These are phyloP conservation scores for Plagodis dolabraria DNA, from an alignment of 2,888 invertebrate genomes.

Conservation along the genomic window DNA sequence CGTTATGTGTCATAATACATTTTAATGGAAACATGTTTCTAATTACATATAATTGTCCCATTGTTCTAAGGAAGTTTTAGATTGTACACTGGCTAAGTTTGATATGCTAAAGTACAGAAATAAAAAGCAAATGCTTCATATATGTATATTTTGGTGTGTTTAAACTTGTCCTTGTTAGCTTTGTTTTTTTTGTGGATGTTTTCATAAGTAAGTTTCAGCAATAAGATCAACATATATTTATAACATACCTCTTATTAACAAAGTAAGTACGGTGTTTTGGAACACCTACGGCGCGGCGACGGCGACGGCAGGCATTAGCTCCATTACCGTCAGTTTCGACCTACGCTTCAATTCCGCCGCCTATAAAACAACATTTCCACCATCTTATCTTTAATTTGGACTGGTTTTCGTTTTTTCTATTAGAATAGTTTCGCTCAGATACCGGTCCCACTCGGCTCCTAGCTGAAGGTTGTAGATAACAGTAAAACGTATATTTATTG, in stretches of 20 bases:
- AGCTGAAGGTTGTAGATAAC: constrained; percentile 64
- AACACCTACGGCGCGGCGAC: constrained; percentile 5
- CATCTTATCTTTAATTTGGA: constrained; percentile 45
- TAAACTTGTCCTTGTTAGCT: too few relatives aligned
- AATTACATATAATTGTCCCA: too few relatives aligned
- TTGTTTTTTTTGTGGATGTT: too few relatives aligned
- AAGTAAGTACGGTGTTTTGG: not conserved
- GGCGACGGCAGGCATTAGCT: constrained; percentile 12
- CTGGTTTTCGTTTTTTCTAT: constrained; percentile 81
- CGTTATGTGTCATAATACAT: too few relatives aligned
- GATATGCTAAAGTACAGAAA: too few relatives aligned
- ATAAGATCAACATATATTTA: too few relatives aligned
- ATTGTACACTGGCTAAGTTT: too few relatives aligned
- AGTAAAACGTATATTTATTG: constrained; percentile 80
- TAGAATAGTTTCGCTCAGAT: constrained; percentile 81
- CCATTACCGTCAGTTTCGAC: constrained; percentile 30
- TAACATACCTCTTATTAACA: not conserved
- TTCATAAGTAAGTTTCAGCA: too few relatives aligned
- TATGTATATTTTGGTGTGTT: too few relatives aligned
- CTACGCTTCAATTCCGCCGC: constrained; percentile 44
- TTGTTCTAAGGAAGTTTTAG: too few relatives aligned
- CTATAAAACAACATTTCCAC: constrained; percentile 50
- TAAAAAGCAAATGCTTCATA: too few relatives aligned
- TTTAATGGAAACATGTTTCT: too few relatives aligned
- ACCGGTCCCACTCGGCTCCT: constrained; percentile 72